Conservation (phyloP, 2,797 vertebrate species). For the Gila robusta region DNA sequence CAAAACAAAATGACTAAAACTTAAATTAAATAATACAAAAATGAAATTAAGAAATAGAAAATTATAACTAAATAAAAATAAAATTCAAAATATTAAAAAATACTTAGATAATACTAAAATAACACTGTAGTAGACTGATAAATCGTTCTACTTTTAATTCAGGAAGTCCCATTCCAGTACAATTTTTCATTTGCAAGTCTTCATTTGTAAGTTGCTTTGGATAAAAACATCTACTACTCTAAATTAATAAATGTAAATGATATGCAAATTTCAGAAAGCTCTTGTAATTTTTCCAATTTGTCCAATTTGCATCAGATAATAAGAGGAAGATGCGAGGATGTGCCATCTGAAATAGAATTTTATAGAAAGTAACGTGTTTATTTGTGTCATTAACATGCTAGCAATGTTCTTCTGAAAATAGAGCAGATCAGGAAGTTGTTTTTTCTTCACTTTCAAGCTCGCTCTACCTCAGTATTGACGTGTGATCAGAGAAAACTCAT, state of each 20-base stretch:
- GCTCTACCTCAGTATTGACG: neutral
- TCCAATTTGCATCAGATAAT: slow-evolving; percentile 1
- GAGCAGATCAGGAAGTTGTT: neutral
- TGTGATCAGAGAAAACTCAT: neutral
- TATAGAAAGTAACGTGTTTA: neutral
- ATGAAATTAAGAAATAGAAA: neutral
- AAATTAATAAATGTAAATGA: neutral
- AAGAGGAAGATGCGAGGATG: neutral
- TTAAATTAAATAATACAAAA: neutral
- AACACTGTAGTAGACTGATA: neutral
- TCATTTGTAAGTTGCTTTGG: slow-evolving; percentile 6
- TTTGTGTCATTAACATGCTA: neutral
- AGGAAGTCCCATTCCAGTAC: neutral
- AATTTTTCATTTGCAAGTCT: neutral
- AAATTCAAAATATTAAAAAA: neutral
- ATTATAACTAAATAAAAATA: neutral
- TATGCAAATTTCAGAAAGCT: slow-evolving; percentile 9
- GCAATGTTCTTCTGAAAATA: neutral
- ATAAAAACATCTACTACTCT: slow-evolving; percentile 1
- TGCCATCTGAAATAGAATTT: neutral
- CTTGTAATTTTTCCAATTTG: neutral
- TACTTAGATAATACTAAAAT: neutral
- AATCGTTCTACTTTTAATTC: neutral
- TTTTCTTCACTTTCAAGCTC: neutral
- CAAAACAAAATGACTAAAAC: neutral